A percentile compares a stretch with the other conserved stretches of the same genome.
These are phyloP conservation scores for Sialia sialis DNA, from an alignment of 2,113 vertebrate genomes.

Conservation along the genomic window DNA sequence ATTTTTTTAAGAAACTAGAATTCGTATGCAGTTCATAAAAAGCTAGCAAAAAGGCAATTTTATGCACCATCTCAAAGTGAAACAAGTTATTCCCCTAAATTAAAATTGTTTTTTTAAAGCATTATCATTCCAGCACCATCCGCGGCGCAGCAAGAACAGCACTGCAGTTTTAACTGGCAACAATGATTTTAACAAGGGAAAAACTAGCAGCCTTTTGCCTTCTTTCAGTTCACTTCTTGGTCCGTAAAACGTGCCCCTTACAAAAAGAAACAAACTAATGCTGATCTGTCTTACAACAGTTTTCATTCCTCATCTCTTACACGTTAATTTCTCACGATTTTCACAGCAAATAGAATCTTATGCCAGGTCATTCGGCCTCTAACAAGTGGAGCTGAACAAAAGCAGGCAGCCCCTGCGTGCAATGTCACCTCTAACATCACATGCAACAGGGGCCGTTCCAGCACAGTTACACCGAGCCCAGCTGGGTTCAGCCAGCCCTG, in stretches of 20 bases:
- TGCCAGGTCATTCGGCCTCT: background rate
- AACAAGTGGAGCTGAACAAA: background rate
- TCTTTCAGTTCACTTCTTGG: background rate
- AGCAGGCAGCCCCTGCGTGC: background rate
- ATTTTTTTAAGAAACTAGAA: background rate
- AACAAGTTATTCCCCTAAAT: background rate
- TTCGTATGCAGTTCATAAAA: background rate
- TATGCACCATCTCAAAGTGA: background rate
- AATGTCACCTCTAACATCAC: slow-evolving; percentile 41
- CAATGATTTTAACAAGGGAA: background rate
- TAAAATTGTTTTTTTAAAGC: background rate
- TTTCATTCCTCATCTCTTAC: background rate
- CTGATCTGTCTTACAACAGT: background rate
- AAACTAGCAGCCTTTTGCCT: background rate
- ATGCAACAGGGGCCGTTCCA: slow-evolving; percentile 11
- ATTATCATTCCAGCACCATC: background rate
- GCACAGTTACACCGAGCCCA: background rate
- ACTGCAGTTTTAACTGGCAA: background rate
- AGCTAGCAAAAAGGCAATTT: background rate
- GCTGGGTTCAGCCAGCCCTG: background rate
- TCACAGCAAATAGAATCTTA: background rate
- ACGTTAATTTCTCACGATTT: background rate
- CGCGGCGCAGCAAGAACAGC: background rate
- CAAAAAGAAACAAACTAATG: background rate
- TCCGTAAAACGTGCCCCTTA: background rate